Conservation (phyloP, 1,140 invertebrate species). For the Drosophila insularis region DNA sequence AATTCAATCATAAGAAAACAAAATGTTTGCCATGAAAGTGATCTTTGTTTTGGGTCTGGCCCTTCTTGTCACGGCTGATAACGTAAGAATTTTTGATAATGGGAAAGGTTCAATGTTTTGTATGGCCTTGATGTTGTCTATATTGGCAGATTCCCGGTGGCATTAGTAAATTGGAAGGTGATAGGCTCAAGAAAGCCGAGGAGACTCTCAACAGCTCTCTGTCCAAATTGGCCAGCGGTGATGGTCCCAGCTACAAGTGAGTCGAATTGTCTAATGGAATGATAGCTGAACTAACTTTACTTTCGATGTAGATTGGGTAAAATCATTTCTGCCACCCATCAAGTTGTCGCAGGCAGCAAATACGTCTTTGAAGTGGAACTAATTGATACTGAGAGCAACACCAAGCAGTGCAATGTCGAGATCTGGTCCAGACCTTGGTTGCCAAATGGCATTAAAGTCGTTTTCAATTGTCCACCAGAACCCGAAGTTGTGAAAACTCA, state of each 20-base stretch:
- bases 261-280: neutral
- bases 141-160: constrained; percentile 6
- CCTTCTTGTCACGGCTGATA: neutral
- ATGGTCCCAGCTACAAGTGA: constrained; percentile 49
- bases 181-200: constrained; percentile 36
- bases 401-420: constrained; percentile 38
- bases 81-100: constrained; percentile 12
- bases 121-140: neutral
- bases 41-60: constrained; percentile 28
- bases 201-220: constrained; percentile 26
- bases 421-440: constrained; percentile 51
- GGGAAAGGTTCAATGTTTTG: too few relatives aligned
- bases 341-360: constrained; percentile 39
- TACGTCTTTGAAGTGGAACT: constrained; percentile 37
- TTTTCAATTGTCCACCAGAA: constrained; percentile 38
- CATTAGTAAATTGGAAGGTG: constrained; percentile 18
- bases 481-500: constrained; percentile 28
- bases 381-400: constrained; percentile 17
- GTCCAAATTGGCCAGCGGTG: constrained; percentile 39
- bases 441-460: constrained; percentile 40
- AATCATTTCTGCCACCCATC: constrained; percentile 36
- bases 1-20: neutral
- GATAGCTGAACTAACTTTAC: neutral
- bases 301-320: constrained; percentile 30
- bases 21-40: constrained; percentile 34